Evolutionary conservation across 2,888 invertebrate species (phyloP).

Genomic region (Euproctis similis): DNA sequence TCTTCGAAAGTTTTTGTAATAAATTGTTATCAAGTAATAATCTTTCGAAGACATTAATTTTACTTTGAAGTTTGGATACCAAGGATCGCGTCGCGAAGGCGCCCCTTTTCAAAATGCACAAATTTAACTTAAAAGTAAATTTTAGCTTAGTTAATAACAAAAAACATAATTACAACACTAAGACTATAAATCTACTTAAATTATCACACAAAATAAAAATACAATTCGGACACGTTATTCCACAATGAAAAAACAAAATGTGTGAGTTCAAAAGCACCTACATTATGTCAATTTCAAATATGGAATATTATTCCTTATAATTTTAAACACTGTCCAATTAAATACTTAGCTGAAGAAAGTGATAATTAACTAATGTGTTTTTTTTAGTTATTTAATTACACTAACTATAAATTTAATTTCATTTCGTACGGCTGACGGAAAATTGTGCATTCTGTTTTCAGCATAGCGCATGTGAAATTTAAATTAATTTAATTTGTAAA

Average conservation of each 20-base stretch:
- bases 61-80: conserved; percentile 28
- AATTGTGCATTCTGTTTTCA: too few species aligned
- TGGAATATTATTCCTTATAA: conserved; percentile 8
- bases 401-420: too few species aligned
- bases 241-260: conserved; percentile 25
- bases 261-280: conserved; percentile 11
- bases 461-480: too few species aligned
- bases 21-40: conserved; percentile 41
- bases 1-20: conserved; percentile 55
- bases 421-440: too few species aligned
- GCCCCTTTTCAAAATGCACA: conserved; percentile 30
- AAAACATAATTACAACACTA: conserved; percentile 35
- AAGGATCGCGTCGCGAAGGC: conserved; percentile 36
- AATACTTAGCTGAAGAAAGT: too few species aligned
- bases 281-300: conserved; percentile 20
- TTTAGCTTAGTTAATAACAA: conserved; percentile 30
- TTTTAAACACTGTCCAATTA: too few species aligned
- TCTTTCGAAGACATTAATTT: conserved; percentile 53
- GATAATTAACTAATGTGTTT: too few species aligned
- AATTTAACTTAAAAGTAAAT: conserved; percentile 33
- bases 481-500: too few species aligned
- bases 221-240: conserved; percentile 16
- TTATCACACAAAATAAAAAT: conserved; percentile 19
- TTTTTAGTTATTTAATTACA: too few species aligned
- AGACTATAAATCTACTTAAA: conserved; percentile 29